Conservation (phyloP, 2,797 vertebrate genomes). For the Clarias laeviceps region DNA sequence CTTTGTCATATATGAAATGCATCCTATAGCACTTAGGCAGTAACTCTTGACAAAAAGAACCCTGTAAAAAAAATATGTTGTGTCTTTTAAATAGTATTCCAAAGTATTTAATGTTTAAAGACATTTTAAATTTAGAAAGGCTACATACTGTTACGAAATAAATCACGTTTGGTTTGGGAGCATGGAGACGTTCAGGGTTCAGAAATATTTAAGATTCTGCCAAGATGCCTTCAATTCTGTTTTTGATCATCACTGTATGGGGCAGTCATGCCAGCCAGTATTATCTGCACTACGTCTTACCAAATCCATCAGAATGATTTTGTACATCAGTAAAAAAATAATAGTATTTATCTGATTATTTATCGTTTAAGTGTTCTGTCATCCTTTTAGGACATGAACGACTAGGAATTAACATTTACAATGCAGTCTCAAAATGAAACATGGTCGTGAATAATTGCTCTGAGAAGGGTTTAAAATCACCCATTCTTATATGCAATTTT, state of each 20-base stretch:
- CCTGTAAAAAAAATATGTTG: neutral
- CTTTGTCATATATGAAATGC: neutral
- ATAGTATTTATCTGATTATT: conserved; percentile 12
- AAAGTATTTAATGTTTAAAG: conserved; percentile 33
- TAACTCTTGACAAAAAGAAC: conserved; percentile 49
- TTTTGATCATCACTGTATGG: conserved; percentile 56
- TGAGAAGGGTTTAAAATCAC: conserved; percentile 18
- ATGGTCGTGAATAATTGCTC: neutral
- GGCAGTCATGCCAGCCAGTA: conserved; percentile 50
- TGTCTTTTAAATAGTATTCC: conserved; percentile 26
- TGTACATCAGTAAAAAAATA: conserved; percentile 19
- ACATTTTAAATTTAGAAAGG: conserved; percentile 44
- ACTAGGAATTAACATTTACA: conserved; percentile 22
- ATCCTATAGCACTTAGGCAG: neutral
- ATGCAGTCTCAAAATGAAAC: conserved; percentile 13
- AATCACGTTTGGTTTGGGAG: conserved; percentile 41
- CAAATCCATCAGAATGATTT: conserved; percentile 43
- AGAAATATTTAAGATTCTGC: conserved; percentile 55
- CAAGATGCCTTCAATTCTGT: conserved; percentile 54
- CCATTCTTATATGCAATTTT: conserved; percentile 17
- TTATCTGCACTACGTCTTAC: conserved; percentile 50
- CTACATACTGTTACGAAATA: conserved; percentile 49
- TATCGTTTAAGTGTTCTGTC: conserved; percentile 4
- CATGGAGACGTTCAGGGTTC: conserved; percentile 48
- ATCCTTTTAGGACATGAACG: conserved; percentile 15